Base-by-base conservation (phyloP, 2,797 vertebrate genomes). In the Malurus leucopterus region DNA sequence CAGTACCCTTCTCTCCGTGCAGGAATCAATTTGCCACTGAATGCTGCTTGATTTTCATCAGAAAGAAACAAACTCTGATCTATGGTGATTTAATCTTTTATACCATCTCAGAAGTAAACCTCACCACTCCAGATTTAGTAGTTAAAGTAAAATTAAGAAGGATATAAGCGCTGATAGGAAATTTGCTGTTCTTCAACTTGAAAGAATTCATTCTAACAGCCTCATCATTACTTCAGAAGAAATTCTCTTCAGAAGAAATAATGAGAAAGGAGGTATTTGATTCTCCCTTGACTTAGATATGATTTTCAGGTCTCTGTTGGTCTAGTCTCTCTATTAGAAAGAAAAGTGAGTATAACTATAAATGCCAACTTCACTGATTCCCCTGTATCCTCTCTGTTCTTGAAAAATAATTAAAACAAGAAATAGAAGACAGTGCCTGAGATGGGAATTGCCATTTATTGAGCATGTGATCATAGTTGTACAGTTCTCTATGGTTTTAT, bases 371-470 rank as follows among this genome's bases (percentile, higher is more conserved):
- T 74, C 24, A 73, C 32, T 82, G 82, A 78, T 76, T 87, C 38
- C 14, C 46, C 44, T 91, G 29, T 22, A 76, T 65, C 71, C 7
- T 69, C 15, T 47, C 44, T 77, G 24, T 74, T 91, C 73, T 81
- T 89, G 44, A 88, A 75, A 86, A 95, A 92, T 86, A 87, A 91
- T 95, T 91, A 86, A 95, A 94, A 65, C 13, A 26, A 84, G 70
- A 89, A 84, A 79, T 21, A 75, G 29, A 47, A 63, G n/a, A 62
- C 10, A 23, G 9, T 34, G 11, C 38, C 72, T 83, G 65, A 65
- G 50, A 57, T 72, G 59, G 36, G 36, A 83, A 93, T 58, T 74
- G 7, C 38, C 34, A 54, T 83, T 36, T 85, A 64, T 73, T 22
- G 41, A 85, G 20, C 13, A 46, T 0, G 1, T 73, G 71, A 34